Evolutionary conservation across 1,140 invertebrate genomes (phyloP).

Genomic region (Pseudomyrmex gracilis): DNA sequence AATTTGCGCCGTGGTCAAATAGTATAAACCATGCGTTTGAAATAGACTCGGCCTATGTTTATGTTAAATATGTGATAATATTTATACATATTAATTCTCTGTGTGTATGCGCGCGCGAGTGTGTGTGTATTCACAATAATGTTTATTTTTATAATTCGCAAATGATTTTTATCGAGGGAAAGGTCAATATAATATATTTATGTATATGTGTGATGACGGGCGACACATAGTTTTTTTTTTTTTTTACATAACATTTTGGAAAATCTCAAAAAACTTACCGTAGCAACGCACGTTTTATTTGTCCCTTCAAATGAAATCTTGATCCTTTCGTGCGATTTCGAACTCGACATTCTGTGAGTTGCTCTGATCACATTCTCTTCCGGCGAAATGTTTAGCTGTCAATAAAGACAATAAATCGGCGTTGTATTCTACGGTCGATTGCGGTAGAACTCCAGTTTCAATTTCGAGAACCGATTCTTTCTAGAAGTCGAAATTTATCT

Average conservation of each 20-base stretch:
- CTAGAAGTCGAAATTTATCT: too few species aligned
- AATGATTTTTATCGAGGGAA: too few species aligned
- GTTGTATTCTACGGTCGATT: neutral
- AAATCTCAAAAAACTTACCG: constrained; percentile 22
- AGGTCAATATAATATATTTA: too few species aligned
- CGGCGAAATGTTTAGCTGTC: constrained; percentile 41
- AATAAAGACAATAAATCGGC: neutral
- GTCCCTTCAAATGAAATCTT: constrained; percentile 46
- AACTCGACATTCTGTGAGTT: constrained; percentile 8
- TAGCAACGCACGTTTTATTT: constrained; percentile 56
- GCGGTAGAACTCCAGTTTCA: too few species aligned
- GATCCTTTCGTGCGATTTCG: constrained; percentile 41
- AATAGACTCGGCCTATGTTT: constrained; percentile 63
- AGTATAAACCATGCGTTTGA: constrained; percentile 69
- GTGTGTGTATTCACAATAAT: too few species aligned
- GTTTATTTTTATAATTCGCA: too few species aligned
- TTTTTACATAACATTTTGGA: neutral
- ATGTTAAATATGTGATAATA: too few species aligned
- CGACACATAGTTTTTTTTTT: too few species aligned
- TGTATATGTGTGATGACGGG: too few species aligned
- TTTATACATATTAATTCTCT: too few species aligned
- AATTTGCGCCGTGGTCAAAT: constrained; percentile 72
- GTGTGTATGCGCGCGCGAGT: too few species aligned
- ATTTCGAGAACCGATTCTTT: too few species aligned
- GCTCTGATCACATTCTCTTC: constrained; percentile 62